Evolutionary conservation across 2,888 invertebrate species (phyloP), one percentile per base, ranked within the genome.

Genomic region (Notodromas monacha): DNA sequence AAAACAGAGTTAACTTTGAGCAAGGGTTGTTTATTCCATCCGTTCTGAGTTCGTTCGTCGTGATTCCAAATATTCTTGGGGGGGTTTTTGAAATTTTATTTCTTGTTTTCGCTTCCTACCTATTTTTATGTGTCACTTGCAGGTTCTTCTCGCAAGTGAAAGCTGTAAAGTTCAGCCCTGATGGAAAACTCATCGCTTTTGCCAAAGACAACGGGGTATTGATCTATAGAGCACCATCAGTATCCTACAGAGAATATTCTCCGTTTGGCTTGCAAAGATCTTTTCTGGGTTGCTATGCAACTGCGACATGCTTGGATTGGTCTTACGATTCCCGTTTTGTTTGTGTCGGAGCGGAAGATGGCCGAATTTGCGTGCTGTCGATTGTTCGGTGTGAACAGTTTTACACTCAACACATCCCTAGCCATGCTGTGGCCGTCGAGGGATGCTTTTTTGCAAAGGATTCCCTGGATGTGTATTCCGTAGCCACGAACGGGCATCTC

Each of bases 161-260:
- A 38, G 64, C 64, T 30, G 59, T 86, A 1, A 63, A 63, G 42
- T 96, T 92, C 49, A 86, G 86, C 44, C 89, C 89, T 0, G 68
- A 89, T 56, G 81, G 84, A 13, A 68, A 66, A 54, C 68, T 73
- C 44, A 72, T 89, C 56, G 86, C 84, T 0, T 70, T 74, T 8
- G 73, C 77, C 26, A 70, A 74, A 48, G 69, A 67, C 41, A 69
- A 67, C 44, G 65, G 65, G 49, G 72, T 74, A 5, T 67, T 73
- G 40, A 55, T 92, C 33, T 89, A 77, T 52, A 65, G 67, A 40
- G 65, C 77, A 2, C 84, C 86, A 1, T 68, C 72, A 10, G 58
- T 61, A 33, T 61, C 65, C 43, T 63, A 63, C 0, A 70, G 72
- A 5, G 66, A 76, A 45, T 79, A 66, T 45, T 76, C 76, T 47